Conservation (phyloP, 2,113 vertebrate species). For the Albula glossodonta region DNA sequence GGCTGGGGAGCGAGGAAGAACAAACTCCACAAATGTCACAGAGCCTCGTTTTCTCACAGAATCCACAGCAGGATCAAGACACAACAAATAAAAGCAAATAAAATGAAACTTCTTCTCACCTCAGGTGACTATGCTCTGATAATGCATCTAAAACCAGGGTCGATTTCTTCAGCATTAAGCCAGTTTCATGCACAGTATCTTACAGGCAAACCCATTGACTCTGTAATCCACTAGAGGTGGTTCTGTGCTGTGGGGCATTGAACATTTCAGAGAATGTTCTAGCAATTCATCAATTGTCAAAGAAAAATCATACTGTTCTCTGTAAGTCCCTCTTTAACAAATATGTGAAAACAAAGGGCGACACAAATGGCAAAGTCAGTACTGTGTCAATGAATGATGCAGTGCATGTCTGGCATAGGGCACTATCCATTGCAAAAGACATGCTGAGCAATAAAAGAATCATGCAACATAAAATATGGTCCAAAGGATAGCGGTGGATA, state of each 20-base stretch:
- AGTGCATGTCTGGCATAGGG: slow-evolving; percentile 34
- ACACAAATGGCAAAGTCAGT: slow-evolving; percentile 28
- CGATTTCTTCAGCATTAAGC: not conserved
- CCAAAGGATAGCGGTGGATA: slow-evolving; percentile 42
- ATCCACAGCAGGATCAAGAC: not conserved
- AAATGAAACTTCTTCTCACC: not conserved
- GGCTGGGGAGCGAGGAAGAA: not conserved
- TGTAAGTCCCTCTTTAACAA: not conserved
- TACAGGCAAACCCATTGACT: not conserved
- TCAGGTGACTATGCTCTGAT: not conserved
- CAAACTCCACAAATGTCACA: not conserved
- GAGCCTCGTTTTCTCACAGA: slow-evolving; percentile 16
- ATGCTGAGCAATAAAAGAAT: slow-evolving; percentile 45
- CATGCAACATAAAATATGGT: slow-evolving; percentile 45
- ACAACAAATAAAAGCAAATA: not conserved
- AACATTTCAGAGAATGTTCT: not conserved
- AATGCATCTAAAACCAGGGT: slow-evolving; percentile 1
- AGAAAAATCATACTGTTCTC: not conserved
- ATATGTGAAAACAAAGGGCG: slow-evolving; percentile 27
- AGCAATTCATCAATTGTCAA: not conserved
- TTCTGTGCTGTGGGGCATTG: not conserved
- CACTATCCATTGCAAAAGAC: slow-evolving; percentile 43
- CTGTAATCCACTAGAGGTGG: not conserved
- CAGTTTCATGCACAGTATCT: not conserved
- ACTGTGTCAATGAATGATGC: slow-evolving; percentile 52